Conservation (phyloP, 2,113 vertebrate species). For the Sylvilagus bachmani region DNA sequence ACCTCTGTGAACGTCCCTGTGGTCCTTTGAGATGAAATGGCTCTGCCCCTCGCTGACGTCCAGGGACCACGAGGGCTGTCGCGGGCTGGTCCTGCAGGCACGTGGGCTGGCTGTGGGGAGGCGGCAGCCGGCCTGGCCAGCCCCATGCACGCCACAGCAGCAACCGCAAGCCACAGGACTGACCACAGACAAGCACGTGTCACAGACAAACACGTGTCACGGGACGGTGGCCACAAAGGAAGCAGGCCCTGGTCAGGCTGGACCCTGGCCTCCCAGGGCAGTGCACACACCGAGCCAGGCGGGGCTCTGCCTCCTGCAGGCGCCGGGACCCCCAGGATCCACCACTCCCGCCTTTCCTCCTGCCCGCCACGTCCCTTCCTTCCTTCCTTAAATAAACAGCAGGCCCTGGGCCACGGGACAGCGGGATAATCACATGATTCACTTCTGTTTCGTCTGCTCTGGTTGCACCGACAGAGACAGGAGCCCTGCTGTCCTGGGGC, state of each 20-base stretch:
- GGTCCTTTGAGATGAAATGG: neutral
- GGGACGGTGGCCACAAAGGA: neutral
- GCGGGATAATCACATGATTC: neutral
- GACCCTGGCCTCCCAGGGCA: neutral
- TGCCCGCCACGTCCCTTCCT: neutral
- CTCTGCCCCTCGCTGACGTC: neutral
- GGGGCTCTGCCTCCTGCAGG: fast-evolving
- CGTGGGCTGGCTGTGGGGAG: neutral
- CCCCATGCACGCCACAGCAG: neutral
- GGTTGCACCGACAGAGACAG: neutral
- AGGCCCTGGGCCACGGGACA: neutral
- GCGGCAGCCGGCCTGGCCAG: neutral
- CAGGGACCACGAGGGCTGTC: neutral
- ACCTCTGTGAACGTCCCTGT: neutral
- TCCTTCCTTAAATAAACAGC: neutral
- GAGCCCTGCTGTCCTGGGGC: neutral
- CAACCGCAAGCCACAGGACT: neutral
- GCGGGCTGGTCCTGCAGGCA: neutral
- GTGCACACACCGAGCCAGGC: neutral
- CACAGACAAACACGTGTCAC: neutral
- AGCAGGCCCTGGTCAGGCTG: fast-evolving
- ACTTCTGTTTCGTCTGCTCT: neutral
- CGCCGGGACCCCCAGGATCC: neutral
- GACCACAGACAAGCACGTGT: neutral
- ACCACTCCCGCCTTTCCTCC: neutral